Conservation (phyloP, 2,888 invertebrate species). For the Microplitis manilae region DNA sequence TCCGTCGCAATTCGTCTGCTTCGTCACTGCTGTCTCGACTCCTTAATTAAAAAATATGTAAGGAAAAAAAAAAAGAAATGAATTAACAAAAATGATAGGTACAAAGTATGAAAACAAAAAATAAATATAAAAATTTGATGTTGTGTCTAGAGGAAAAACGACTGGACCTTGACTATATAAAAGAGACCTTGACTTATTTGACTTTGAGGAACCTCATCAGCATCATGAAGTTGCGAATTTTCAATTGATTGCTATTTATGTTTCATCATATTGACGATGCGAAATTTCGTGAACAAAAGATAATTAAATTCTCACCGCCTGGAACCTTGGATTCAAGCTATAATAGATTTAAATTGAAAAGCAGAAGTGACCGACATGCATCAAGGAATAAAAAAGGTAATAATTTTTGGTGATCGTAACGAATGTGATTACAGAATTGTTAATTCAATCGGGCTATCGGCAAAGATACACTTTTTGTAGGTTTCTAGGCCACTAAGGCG, state of each 20-base stretch:
- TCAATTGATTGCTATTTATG: conserved; percentile 17
- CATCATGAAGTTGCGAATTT: conserved; percentile 31
- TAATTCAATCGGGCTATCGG: background rate
- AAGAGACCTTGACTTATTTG: conserved; percentile 28
- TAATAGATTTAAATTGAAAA: conserved; percentile 1
- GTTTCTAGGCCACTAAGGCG: conserved; percentile 68
- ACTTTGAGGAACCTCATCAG: conserved; percentile 31
- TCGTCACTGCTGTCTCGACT: conserved; percentile 14
- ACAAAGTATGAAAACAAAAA: conserved; percentile 4
- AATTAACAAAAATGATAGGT: background rate
- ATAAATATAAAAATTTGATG: background rate
- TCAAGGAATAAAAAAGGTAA: background rate
- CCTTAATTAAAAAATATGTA: background rate
- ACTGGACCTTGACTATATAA: conserved; percentile 24
- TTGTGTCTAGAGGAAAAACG: conserved; percentile 6
- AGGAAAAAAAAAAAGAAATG: background rate
- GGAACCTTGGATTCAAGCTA: background rate
- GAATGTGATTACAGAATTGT: conserved; percentile 5
- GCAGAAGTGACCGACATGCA: conserved; percentile 6
- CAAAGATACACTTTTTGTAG: conserved; percentile 65
- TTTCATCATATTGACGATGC: conserved; percentile 28
- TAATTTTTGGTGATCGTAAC: conserved; percentile 1
- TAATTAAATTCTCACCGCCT: conserved; percentile 20
- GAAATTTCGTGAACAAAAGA: conserved; percentile 20
- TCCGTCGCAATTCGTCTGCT: conserved; percentile 10